Evolutionary conservation across 2,113 vertebrate genomes (phyloP), one percentile per base, ranked within the genome.

Genomic region (Passerina amoena): DNA sequence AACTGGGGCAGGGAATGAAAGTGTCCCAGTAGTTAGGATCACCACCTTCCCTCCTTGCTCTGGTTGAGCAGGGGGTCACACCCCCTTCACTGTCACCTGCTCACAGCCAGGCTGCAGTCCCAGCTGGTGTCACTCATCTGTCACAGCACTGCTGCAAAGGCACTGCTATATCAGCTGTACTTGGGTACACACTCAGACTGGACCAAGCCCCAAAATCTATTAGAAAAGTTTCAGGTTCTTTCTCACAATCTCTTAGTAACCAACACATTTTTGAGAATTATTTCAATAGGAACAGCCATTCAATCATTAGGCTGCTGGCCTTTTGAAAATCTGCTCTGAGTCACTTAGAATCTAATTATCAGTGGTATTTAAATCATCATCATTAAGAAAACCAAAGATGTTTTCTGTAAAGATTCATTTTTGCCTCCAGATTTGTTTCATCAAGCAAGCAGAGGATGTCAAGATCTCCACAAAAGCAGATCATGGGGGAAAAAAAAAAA

Each of bases 371-470:
- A 94, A 93, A 69, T 88, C 54, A 82, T 44, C 13, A 2, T 59
- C 61, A 81, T 75, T n/a, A 90, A 80, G 37, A 25, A 14, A 93
- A 85, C 37, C 28, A 76, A 93, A 87, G 37, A 85, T 27, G 57
- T 86, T 69, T 92, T 75, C 66, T 57, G 59, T 85, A 86, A 82
- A 80, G 88, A 88, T n/a, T 85, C 19, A 48, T 57, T 90, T 88
- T 63, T 92, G 79, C 56, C 54, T 86, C 83, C 94, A 96, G 76
- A 92, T 93, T 93, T 93, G 45, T 94, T 93, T 90, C 86, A 78
- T 88, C 92, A 92, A 77, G 27, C 21, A 91, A 92, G 73, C 19
- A 59, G 71, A 73, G 45, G 21, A 90, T 90, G 85, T 80, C 75
- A 90, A 88, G 68, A 51, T 73, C 80, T 90, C 69, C 51, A 59